Conservation (phyloP, 2,888 invertebrate species). For the Aspidapion aeneum region DNA sequence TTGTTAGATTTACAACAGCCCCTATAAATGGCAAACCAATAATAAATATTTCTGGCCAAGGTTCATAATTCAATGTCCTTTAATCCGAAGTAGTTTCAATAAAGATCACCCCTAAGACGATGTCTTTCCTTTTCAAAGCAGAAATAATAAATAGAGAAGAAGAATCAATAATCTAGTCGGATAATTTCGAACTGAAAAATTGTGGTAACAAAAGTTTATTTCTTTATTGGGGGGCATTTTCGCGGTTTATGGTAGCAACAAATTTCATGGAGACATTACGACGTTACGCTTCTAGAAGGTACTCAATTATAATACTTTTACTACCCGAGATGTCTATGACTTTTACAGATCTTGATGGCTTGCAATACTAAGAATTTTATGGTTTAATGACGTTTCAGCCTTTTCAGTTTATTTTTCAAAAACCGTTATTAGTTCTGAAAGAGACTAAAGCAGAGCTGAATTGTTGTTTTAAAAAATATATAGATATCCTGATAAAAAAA, state of each 20-base stretch:
- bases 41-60: neutral
- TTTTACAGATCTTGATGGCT: neutral
- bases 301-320: constrained; percentile 13
- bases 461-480: too few species aligned
- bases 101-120: neutral
- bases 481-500: too few species aligned
- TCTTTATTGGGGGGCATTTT: constrained; percentile 10
- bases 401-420: too few species aligned
- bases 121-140: too few species aligned
- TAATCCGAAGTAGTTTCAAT: neutral
- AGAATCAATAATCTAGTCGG: too few species aligned
- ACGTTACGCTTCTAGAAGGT: constrained; percentile 12
- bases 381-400: neutral
- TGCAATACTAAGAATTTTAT: constrained; percentile 1
- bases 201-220: constrained; percentile 7
- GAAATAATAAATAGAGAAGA: too few species aligned
- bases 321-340: constrained; percentile 3
- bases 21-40: neutral
- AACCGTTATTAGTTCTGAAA: too few species aligned
- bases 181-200: neutral
- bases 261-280: constrained; percentile 6
- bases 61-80: neutral
- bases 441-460: too few species aligned
- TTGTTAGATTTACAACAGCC: neutral
- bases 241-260: constrained; percentile 12